These are phyloP conservation scores for Zelostemma sp. DNA, from an alignment of 1,140 invertebrate genomes.

Conservation along the genomic window DNA sequence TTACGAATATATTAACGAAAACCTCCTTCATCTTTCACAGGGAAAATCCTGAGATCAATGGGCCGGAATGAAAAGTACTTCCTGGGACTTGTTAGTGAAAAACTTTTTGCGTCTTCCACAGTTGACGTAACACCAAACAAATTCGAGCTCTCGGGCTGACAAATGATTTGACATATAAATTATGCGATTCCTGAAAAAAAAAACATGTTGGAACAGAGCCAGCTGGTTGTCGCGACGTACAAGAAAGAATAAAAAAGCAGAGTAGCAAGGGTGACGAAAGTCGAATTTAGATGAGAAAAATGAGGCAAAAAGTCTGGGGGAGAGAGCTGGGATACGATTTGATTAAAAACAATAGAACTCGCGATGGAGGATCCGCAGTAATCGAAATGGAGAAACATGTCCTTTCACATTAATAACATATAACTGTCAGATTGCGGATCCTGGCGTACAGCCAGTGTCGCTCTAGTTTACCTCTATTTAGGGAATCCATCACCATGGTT, in stretches of 20 bases:
- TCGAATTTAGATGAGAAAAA: slow-evolving; percentile 6
- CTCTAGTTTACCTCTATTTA: slow-evolving; percentile 49
- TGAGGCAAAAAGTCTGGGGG: slow-evolving; percentile 2
- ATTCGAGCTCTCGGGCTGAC: not conserved
- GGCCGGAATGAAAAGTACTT: too few relatives aligned
- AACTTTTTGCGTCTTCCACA: too few relatives aligned
- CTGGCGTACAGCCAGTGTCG: slow-evolving; percentile 46
- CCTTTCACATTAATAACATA: slow-evolving; percentile 53
- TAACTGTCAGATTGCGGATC: slow-evolving; percentile 50
- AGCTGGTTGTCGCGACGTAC: slow-evolving; percentile 7
- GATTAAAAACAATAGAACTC: slow-evolving; percentile 28
- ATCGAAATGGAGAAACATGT: slow-evolving; percentile 48
- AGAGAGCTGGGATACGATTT: not conserved
- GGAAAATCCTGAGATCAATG: too few relatives aligned
- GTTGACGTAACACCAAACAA: slow-evolving; percentile 33
- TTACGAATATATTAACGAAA: slow-evolving; percentile 24
- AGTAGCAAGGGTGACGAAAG: slow-evolving; percentile 5
- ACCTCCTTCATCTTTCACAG: too few relatives aligned
- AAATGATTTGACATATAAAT: slow-evolving; percentile 7
- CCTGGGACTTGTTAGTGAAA: too few relatives aligned
- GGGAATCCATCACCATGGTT: slow-evolving; percentile 51
- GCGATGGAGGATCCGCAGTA: slow-evolving; percentile 17
- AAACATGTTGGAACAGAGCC: slow-evolving; percentile 5
- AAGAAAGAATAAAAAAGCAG: not conserved
- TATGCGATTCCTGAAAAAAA: slow-evolving; percentile 7